Percentiles rank a stretch among this genome's conserved stretches.
phyloP scores from a whole-genome alignment of 2,797 vertebrate genomes.

The Lutjanus argentimaculatus region DNA sequence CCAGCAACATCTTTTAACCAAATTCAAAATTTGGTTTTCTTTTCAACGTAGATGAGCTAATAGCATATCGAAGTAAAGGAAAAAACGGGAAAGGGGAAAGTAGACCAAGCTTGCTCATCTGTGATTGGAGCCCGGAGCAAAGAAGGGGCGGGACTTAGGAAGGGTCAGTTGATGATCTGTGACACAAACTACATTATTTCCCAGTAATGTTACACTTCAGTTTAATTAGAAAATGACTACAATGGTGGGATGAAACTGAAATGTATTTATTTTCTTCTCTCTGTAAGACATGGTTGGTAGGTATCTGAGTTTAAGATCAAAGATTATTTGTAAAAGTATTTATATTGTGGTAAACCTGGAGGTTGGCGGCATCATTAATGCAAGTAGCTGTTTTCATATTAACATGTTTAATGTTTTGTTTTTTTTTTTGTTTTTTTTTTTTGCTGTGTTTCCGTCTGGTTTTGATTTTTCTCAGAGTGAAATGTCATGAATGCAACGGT shows the following conservation, averaged over 20 bases:
- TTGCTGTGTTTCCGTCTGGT: not conserved
- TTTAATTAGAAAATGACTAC: not conserved
- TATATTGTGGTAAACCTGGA: conserved; percentile 18
- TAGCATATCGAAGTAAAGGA: too few relatives aligned
- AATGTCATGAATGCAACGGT: not conserved
- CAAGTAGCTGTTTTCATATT: conserved; percentile 10
- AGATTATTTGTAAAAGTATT: conserved; percentile 5
- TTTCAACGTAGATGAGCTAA: too few relatives aligned
- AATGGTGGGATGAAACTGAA: conserved; percentile 10
- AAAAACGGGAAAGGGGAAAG: too few relatives aligned
- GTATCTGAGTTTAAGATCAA: conserved; percentile 12
- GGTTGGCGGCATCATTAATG: not conserved
- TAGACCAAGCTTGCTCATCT: too few relatives aligned
- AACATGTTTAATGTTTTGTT: not conserved
- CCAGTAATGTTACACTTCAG: not conserved
- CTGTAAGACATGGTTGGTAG: not conserved
- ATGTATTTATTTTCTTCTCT: conserved; percentile 4
- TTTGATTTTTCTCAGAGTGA: not conserved
- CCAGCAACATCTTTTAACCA: too few relatives aligned
- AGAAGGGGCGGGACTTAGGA: too few relatives aligned
- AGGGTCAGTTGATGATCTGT: not conserved
- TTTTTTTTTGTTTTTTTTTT: too few relatives aligned
- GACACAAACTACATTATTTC: not conserved
- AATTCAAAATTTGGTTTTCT: too few relatives aligned
- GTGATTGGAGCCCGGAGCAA: too few relatives aligned